Evolutionary conservation across 2,797 vertebrate genomes (phyloP).

Genomic region (Leucoraja ocellata): DNA sequence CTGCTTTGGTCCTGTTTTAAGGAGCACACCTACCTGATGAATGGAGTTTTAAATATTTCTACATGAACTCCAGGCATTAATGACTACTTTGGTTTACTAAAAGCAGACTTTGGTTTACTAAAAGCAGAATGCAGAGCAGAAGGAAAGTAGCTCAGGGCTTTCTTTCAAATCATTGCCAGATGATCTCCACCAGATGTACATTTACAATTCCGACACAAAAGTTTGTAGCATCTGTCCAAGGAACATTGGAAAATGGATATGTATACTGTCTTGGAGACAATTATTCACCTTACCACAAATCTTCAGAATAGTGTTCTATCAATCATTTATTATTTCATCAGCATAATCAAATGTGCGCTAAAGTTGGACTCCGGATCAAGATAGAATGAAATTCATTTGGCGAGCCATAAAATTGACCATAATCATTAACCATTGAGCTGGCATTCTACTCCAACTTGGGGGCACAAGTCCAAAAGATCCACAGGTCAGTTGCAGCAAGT

Average conservation of each 20-base stretch:
- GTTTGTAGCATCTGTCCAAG: not conserved
- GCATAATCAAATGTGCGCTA: not conserved
- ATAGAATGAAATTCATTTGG: not conserved
- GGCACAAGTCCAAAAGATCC: not conserved
- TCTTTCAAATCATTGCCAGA: not conserved
- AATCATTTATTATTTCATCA: not conserved
- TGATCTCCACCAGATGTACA: not conserved
- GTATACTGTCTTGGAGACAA: not conserved
- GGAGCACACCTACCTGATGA: not conserved
- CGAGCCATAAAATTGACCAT: not conserved
- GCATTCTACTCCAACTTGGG: not conserved
- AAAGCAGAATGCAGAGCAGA: not conserved
- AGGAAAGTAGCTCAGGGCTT: not conserved
- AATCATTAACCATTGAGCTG: not conserved
- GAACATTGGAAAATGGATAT: not conserved
- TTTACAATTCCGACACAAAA: not conserved
- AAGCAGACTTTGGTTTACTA: not conserved
- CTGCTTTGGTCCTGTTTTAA: not conserved
- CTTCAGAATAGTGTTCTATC: not conserved
- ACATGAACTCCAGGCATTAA: not conserved
- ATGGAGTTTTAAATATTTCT: not conserved
- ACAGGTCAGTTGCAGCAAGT: not conserved
- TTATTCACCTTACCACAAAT: not conserved
- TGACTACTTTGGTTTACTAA: not conserved
- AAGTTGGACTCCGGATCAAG: not conserved